Evolutionary conservation across 2,888 invertebrate genomes (phyloP).

Genomic region (Aspidiotus rigidus): DNA sequence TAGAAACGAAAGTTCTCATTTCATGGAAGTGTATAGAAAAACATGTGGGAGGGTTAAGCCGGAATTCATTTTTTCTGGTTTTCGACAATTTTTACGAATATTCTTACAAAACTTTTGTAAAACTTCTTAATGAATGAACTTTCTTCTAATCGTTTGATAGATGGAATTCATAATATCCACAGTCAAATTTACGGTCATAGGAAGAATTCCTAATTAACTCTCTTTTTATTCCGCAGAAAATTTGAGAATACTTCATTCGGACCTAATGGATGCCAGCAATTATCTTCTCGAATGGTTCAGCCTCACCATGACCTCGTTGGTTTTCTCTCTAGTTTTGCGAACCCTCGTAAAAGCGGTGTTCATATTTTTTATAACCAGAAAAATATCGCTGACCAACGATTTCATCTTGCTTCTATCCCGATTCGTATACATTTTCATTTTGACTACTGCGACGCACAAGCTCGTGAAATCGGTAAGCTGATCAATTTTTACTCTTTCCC

Average conservation of each 20-base stretch:
- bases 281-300: slow-evolving; percentile 20
- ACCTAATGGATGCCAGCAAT: slow-evolving; percentile 24
- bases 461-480: slow-evolving; percentile 17
- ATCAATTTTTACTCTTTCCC: slow-evolving; percentile 9
- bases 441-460: slow-evolving; percentile 16
- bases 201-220: background rate
- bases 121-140: too few species aligned
- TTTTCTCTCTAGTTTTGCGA: slow-evolving; percentile 5
- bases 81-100: too few species aligned
- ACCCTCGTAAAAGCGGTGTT: slow-evolving; percentile 16
- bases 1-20: too few species aligned
- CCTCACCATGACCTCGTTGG: slow-evolving; percentile 12
- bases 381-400: slow-evolving; percentile 25
- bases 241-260: slow-evolving; percentile 19
- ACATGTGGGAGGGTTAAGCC: too few species aligned
- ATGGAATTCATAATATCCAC: too few species aligned
- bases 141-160: too few species aligned
- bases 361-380: slow-evolving; percentile 10
- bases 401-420: slow-evolving; percentile 9
- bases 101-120: too few species aligned
- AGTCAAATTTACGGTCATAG: too few species aligned
- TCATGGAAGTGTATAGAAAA: too few species aligned
- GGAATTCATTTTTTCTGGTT: too few species aligned
- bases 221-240: slow-evolving; percentile 12
- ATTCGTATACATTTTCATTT: slow-evolving; percentile 15